Conservation (phyloP, 2,113 vertebrate species). For the Bos indicus region DNA sequence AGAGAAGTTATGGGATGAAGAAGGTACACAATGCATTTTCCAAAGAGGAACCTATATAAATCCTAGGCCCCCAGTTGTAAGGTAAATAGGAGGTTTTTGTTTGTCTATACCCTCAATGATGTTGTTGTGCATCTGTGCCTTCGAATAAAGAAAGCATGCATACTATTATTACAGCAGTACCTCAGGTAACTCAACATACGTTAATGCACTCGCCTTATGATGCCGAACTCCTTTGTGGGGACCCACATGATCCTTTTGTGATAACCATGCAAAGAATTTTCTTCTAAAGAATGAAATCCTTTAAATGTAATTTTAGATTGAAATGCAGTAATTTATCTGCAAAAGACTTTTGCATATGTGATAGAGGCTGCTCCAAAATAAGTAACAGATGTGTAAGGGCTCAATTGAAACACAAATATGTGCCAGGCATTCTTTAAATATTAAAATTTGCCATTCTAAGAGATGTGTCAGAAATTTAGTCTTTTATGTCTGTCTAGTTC, state of each 20-base stretch:
- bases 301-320: slow-evolving; percentile 60
- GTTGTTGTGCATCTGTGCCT: not conserved
- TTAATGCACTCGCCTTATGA: not conserved
- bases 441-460: slow-evolving; percentile 75
- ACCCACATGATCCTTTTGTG: slow-evolving; percentile 54
- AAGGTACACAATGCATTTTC: not conserved
- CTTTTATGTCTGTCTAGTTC: slow-evolving; percentile 72
- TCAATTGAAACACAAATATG: slow-evolving; percentile 77
- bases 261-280: slow-evolving; percentile 26
- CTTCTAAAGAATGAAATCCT: slow-evolving; percentile 67
- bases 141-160: slow-evolving; percentile 15
- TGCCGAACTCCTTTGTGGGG: slow-evolving; percentile 41
- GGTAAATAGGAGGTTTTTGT: not conserved
- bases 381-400: slow-evolving; percentile 77
- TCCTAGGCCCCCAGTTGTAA: not conserved
- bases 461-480: slow-evolving; percentile 67
- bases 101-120: not conserved
- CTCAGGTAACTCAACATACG: not conserved
- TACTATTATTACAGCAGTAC: not conserved
- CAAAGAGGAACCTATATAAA: slow-evolving; percentile 25
- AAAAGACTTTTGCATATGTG: slow-evolving; percentile 74
- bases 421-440: slow-evolving; percentile 50
- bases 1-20: not conserved
- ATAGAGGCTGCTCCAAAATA: slow-evolving; percentile 76
- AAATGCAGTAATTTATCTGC: slow-evolving; percentile 72